A percentile compares a stretch with the other conserved stretches of the same genome.
Evolutionary conservation across 1,140 invertebrate species (phyloP).

Genomic region (Papilio polyxenes): DNA sequence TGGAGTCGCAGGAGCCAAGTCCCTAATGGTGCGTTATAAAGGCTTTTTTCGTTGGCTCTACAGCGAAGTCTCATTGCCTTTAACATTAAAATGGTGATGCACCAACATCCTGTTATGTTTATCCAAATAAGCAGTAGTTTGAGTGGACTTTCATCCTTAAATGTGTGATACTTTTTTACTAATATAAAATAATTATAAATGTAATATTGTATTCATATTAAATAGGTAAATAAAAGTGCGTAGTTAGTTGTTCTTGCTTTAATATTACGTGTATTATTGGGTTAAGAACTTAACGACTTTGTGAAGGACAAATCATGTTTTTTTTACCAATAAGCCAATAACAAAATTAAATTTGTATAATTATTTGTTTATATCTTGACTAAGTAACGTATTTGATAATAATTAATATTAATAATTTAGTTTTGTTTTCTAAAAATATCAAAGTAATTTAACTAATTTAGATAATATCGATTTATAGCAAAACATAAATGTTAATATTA

Average conservation of each 20-base stretch:
- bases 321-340: no score
- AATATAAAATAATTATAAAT: background rate
- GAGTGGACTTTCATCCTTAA: background rate
- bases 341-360: background rate
- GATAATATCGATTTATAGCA: background rate
- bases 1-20: background rate
- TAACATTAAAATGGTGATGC: background rate
- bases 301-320: background rate
- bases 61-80: constrained; percentile 1
- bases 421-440: background rate
- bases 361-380: background rate
- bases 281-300: background rate
- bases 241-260: background rate
- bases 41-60: constrained; percentile 10
- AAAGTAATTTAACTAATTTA: background rate
- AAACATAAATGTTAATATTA: background rate
- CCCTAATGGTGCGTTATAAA: background rate
- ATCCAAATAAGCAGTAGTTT: background rate
- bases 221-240: no score
- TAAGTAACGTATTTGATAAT: background rate
- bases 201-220: no score
- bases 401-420: background rate
- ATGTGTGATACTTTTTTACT: background rate
- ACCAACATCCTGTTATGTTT: background rate
- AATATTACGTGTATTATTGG: background rate